These are phyloP conservation scores for Sarcophaga variegata DNA, from an alignment of 2,888 invertebrate species.

Conservation along the genomic window DNA sequence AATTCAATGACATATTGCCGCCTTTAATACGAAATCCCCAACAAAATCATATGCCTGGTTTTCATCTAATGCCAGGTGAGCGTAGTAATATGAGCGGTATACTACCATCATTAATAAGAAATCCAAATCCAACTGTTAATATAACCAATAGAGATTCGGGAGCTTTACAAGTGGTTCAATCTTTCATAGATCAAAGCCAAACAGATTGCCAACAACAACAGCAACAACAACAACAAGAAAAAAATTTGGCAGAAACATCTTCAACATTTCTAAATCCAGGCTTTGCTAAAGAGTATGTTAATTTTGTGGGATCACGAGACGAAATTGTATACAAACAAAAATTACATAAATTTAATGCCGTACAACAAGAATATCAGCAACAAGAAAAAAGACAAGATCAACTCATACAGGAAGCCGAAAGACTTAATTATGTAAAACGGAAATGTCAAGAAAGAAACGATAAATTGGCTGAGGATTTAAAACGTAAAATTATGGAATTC, in stretches of 20 bases:
- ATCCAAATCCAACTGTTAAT: slow-evolving; percentile 22
- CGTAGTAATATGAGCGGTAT: not conserved
- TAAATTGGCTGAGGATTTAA: slow-evolving; percentile 42
- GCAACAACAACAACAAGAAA: slow-evolving; percentile 17
- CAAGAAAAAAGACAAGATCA: not conserved
- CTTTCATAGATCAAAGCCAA: slow-evolving; percentile 52
- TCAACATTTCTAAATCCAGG: slow-evolving; percentile 8
- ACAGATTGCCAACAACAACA: slow-evolving; percentile 14
- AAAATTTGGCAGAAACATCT: not conserved
- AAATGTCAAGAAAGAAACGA: slow-evolving; percentile 55
- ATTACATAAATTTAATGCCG: not conserved
- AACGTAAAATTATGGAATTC: slow-evolving; percentile 47
- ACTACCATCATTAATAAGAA: slow-evolving; percentile 52
- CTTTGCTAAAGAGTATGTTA: slow-evolving; percentile 46
- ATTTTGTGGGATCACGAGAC: slow-evolving; percentile 46
- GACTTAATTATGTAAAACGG: slow-evolving; percentile 28
- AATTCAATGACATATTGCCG: slow-evolving; percentile 31
- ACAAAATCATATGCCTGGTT: slow-evolving; percentile 57
- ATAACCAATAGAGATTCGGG: slow-evolving; percentile 33
- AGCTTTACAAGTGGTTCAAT: slow-evolving; percentile 57
- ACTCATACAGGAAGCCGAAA: slow-evolving; percentile 1
- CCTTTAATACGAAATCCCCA: slow-evolving; percentile 48
- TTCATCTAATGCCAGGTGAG: slow-evolving; percentile 8
- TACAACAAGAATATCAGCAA: not conserved
- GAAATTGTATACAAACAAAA: not conserved